Evolutionary conservation across 2,888 invertebrate genomes (phyloP), one percentile per base, ranked within the genome.

Genomic region (Callinectes sapidus): DNA sequence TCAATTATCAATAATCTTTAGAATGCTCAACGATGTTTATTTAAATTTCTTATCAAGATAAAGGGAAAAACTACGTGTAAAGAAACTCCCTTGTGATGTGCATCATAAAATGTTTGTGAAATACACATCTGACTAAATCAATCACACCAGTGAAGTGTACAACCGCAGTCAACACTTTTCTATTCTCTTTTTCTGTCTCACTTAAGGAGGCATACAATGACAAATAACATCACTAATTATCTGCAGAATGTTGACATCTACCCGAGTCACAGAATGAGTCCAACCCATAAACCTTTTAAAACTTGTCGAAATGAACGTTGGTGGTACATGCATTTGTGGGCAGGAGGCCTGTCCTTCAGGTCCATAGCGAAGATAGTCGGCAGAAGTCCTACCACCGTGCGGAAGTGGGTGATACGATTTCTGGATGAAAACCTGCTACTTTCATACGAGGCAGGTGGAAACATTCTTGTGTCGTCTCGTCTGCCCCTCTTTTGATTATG

Each of bases 321-420:
- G 81, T 81, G 81, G 81, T 81, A 35, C 35, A 81, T 81, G 2
- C 35, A 81, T 32, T 13, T 81, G 81, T 81, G 35, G 81, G 10
- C 81, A 16, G 81, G 81, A 81, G 81, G 81, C 14, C 18, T 81
- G 81, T 81, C 81, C 81, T 81, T 35, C 81, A 81, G 81, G 81
- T 35, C 71, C 13, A 81, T 81, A 81, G 81, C 81, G 35, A 81
- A 81, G 81, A 32, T 81, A 28, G n/a, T 32, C 32, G 81, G 35
- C 13, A 81, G 81, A 81, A 81, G 81, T 81, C 81, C 81, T 35
- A 81, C 81, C 13, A 81, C 81, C 5, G 81, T 81, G 81, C 81
- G 81, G 35, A 81, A 35, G 81, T 81, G 81, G 81, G 81, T 81
- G 35, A 35, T 81, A 35, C 81, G 35, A 35, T 35, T 81, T 1